Evolutionary conservation across 2,888 invertebrate genomes (phyloP).

Genomic region (Cheilosia soror): DNA sequence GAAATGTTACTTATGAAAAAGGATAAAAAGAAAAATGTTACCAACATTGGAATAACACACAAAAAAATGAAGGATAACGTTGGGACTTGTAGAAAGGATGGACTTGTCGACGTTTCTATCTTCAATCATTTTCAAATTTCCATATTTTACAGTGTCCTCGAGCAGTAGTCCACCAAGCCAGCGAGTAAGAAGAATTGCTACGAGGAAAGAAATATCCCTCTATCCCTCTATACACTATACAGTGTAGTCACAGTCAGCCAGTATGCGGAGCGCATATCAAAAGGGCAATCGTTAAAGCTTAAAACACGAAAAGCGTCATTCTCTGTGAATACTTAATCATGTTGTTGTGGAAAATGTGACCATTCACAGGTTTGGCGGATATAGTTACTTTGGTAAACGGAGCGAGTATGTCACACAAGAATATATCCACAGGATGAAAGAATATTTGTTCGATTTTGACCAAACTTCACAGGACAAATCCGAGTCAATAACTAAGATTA

Average conservation of each 20-base stretch:
- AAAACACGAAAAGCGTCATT: conserved; percentile 55
- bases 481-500: too few species aligned
- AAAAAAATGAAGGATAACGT: conserved; percentile 7
- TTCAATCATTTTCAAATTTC: conserved; percentile 74
- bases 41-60: conserved; percentile 9
- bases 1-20: conserved; percentile 45
- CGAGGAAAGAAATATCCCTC: conserved; percentile 9
- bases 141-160: conserved; percentile 64
- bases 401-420: conserved; percentile 13
- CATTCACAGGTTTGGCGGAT: conserved; percentile 17
- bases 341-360: conserved; percentile 46
- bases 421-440: neutral
- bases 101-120: conserved; percentile 74
- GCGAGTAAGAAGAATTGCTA: conserved; percentile 6
- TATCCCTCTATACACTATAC: too few species aligned
- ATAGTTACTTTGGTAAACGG: too few species aligned
- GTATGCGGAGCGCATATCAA: conserved; percentile 57
- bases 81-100: conserved; percentile 55
- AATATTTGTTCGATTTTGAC: too few species aligned
- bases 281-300: conserved; percentile 65
- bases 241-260: conserved; percentile 27
- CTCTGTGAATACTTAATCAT: conserved; percentile 70
- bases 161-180: neutral
- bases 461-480: too few species aligned
- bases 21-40: conserved; percentile 35